Evolutionary conservation across 2,888 invertebrate genomes (phyloP), one percentile per base, ranked within the genome.

Genomic region (Seira ritae): DNA sequence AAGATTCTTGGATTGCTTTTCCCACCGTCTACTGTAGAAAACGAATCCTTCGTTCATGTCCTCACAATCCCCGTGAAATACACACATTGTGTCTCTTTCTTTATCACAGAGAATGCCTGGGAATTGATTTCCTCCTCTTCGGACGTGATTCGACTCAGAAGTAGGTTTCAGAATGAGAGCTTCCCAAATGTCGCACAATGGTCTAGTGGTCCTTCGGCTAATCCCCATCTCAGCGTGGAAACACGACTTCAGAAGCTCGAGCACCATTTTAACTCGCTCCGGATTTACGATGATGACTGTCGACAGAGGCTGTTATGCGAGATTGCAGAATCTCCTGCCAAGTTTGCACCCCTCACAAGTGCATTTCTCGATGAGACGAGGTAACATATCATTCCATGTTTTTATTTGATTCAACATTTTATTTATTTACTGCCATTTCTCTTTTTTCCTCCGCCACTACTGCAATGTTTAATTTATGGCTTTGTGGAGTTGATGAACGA

Each of bases 301-400:
- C 87, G 90, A n/a, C 89, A 89, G 70, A 81, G 90, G 31, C 83
- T 90, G 68, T 70, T 90, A 42, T 90, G 90, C 73, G 90, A 90
- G 79, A 88, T 90, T 46, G 86, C 89, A 15, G 80, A 86, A 22
- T 89, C 89, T 6, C 89, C 89, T 0, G 86, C 86, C 1, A 89
- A 89, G 69, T 90, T 89, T 76, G 87, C 89, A 12, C 90, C 90
- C 0, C 88, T 90, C 22, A 88, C 89, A 65, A 86, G 85, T 66
- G 89, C 89, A 17, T 86, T 90, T 23, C 83, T 89, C 55, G 89
- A 89, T 66, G 90, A 90, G 79, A 89, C 89, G 20, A 90, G 90
- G 90, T 90, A 68, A 15, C 6, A 24, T 20, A 20, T 65, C 50
- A 31, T 31, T 31, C 8, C 2, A 4, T 17, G 23, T 22, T 80